These are phyloP conservation scores for Tiaroga cobitis DNA, from an alignment of 2,797 vertebrate species.

Conservation along the genomic window DNA sequence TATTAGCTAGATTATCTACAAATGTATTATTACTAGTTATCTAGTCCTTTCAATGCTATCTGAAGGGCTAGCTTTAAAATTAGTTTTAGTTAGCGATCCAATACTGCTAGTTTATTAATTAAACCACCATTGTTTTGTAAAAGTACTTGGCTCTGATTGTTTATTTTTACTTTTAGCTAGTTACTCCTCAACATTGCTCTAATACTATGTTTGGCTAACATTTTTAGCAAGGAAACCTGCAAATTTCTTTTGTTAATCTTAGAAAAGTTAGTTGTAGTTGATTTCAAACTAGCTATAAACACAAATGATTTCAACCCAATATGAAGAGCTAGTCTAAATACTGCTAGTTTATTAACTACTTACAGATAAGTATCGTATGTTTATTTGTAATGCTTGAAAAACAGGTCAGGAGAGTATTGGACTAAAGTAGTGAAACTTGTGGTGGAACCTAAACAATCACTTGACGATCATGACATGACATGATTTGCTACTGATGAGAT, in stretches of 20 bases:
- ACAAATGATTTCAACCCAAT: neutral
- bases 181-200: neutral
- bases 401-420: neutral
- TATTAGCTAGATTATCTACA: neutral
- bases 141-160: neutral
- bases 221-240: neutral
- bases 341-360: neutral
- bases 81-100: neutral
- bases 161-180: neutral
- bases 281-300: neutral
- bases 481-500: neutral
- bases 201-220: neutral
- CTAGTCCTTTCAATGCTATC: neutral
- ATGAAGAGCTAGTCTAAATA: neutral
- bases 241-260: neutral
- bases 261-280: no score
- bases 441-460: neutral
- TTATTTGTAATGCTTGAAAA: neutral
- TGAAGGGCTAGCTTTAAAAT: neutral
- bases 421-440: neutral
- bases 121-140: neutral
- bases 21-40: neutral
- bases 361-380: neutral
- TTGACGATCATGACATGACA: neutral
- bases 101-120: neutral